Evolutionary conservation across 2,888 invertebrate genomes (phyloP).

Genomic region (Polyommatus iphigenia): DNA sequence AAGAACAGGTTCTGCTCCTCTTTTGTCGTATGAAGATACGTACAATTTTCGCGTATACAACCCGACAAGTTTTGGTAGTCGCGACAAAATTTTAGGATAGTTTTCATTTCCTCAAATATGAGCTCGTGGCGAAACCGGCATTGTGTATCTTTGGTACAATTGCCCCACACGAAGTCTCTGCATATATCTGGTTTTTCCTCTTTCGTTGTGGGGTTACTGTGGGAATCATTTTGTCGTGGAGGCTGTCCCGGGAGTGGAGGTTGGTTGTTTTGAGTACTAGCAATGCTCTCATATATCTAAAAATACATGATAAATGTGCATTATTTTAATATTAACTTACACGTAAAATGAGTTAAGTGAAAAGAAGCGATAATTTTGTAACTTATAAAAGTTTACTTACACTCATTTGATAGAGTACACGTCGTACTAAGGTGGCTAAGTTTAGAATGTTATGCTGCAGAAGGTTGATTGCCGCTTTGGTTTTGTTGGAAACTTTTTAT

Average conservation of each 20-base stretch:
- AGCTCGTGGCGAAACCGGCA: constrained; percentile 62
- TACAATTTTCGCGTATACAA: constrained; percentile 59
- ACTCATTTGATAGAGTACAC: constrained; percentile 13
- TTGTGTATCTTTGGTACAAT: constrained; percentile 56
- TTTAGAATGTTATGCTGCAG: not conserved
- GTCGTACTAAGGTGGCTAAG: not conserved
- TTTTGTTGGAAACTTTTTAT: not conserved
- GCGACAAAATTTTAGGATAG: constrained; percentile 64
- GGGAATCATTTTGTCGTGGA: constrained; percentile 46
- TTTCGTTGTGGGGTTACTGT: constrained; percentile 42
- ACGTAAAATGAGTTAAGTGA: not conserved
- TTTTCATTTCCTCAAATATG: constrained; percentile 61
- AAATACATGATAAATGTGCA: not conserved
- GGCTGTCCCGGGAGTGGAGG: constrained; percentile 49
- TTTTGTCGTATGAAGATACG: constrained; percentile 59
- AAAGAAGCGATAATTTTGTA: not conserved
- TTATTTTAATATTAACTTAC: not conserved
- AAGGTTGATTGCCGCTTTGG: not conserved
- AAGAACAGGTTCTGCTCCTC: constrained; percentile 62
- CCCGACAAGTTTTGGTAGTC: constrained; percentile 64
- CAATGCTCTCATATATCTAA: not conserved
- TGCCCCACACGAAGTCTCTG: constrained; percentile 66
- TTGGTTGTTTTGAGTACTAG: constrained; percentile 53
- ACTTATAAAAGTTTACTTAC: not conserved
- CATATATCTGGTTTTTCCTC: constrained; percentile 50